phyloP scores from a whole-genome alignment of 1,140 invertebrate species.

The Pseudomyrmex gracilis region DNA sequence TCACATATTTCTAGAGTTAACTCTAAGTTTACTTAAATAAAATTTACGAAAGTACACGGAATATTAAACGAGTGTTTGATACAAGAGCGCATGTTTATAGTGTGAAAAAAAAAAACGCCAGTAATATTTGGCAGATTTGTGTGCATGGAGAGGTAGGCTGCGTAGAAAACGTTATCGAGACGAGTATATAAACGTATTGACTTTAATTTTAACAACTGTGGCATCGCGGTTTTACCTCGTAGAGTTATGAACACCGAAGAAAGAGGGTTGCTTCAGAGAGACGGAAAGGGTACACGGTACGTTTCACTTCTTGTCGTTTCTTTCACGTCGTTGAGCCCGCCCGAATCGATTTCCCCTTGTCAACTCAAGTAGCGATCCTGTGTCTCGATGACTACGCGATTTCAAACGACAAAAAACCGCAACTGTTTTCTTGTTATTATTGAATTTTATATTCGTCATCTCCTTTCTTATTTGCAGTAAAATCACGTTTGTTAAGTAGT shows the following conservation, averaged over 20 bases:
- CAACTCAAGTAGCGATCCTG: conserved; percentile 35
- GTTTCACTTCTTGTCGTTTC: conserved; percentile 66
- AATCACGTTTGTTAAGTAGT: conserved; percentile 28
- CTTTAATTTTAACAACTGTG: conserved; percentile 44
- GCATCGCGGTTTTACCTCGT: conserved; percentile 33
- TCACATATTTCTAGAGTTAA: not conserved
- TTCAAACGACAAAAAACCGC: conserved; percentile 8
- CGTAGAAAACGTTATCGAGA: conserved; percentile 12
- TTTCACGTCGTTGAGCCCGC: conserved; percentile 68
- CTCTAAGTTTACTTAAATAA: conserved; percentile 5
- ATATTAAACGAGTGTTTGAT: not conserved
- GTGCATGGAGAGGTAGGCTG: not conserved
- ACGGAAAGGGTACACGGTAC: conserved; percentile 11
- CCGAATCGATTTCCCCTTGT: conserved; percentile 69
- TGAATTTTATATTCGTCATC: not conserved
- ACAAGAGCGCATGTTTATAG: no score
- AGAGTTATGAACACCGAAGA: not conserved
- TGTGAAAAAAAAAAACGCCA: conserved; percentile 35
- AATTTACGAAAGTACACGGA: conserved; percentile 4
- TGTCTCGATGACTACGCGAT: conserved; percentile 44
- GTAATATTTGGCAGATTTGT: not conserved
- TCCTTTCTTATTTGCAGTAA: not conserved
- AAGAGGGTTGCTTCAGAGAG: not conserved
- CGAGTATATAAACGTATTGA: conserved; percentile 34
- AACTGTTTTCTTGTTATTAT: not conserved